Evolutionary conservation across 1,140 invertebrate species (phyloP).

Genomic region (Lanistes nyassanus): DNA sequence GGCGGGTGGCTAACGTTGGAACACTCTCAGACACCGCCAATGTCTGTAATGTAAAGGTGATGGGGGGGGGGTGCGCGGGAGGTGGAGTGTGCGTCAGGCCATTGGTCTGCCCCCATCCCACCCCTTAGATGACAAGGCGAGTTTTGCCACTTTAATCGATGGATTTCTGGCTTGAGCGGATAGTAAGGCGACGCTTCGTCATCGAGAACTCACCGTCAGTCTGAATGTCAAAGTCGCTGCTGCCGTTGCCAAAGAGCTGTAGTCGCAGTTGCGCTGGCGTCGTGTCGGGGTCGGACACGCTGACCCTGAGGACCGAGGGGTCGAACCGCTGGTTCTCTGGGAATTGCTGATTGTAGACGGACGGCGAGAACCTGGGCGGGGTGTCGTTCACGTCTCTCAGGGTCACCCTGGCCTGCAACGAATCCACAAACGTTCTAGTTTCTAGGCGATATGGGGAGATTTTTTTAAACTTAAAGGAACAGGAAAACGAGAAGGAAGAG

Average conservation of each 20-base stretch:
- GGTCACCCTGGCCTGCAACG: conserved; percentile 67
- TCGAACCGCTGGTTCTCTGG: conserved; percentile 42
- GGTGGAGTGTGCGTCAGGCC: too few relatives aligned
- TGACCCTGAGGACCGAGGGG: conserved; percentile 30
- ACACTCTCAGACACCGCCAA: too few relatives aligned
- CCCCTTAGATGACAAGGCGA: too few relatives aligned
- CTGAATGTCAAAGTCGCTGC: conserved; percentile 35
- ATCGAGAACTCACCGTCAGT: conserved; percentile 41
- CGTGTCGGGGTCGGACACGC: conserved; percentile 46
- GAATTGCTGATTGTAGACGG: conserved; percentile 44
- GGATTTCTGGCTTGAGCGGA: too few relatives aligned
- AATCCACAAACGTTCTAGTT: background rate
- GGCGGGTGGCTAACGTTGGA: too few relatives aligned
- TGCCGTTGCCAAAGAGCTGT: conserved; percentile 36
- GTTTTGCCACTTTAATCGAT: too few relatives aligned
- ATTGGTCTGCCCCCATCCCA: too few relatives aligned
- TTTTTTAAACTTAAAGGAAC: conserved; percentile 3
- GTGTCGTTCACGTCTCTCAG: conserved; percentile 62
- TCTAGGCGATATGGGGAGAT: conserved; percentile 4
- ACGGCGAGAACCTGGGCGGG: conserved; percentile 54
- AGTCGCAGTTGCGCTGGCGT: conserved; percentile 33
- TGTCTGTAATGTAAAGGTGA: too few relatives aligned
- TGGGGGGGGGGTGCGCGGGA: too few relatives aligned
- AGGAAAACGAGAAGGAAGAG: background rate
- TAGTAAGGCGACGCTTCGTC: too few relatives aligned